Conservation (phyloP, 2,888 invertebrate species). For the Uropetala carovei region DNA sequence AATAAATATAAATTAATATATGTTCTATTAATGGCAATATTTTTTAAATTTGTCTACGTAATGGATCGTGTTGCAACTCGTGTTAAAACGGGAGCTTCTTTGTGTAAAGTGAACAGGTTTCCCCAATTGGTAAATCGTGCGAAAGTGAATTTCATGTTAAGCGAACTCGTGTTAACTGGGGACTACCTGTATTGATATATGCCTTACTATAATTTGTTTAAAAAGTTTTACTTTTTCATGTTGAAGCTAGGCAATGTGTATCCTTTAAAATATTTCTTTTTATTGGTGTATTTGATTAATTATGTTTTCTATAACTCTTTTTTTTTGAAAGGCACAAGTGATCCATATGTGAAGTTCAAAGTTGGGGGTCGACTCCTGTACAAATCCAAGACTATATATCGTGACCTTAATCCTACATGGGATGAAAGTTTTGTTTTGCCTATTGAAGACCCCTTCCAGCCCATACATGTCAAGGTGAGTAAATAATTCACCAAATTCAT, state of each 20-base stretch:
- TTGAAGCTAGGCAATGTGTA: background rate
- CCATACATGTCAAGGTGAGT: conserved; percentile 89
- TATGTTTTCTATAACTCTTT: background rate
- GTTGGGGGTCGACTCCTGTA: conserved; percentile 89
- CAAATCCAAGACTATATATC: conserved; percentile 95
- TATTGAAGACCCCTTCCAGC: conserved; percentile 92
- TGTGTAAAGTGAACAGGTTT: no score
- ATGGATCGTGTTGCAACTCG: no score
- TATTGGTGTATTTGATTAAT: background rate
- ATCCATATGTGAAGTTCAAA: conserved; percentile 98
- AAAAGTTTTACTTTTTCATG: background rate
- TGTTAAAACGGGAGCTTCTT: no score
- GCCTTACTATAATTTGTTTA: background rate
- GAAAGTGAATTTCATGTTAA: no score
- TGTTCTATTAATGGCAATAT: no score
- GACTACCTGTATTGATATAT: no score
- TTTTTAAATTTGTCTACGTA: no score
- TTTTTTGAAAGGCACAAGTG: conserved; percentile 89
- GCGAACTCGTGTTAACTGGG: no score
- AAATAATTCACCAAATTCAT: background rate
- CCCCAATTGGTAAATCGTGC: no score
- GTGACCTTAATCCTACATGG: conserved; percentile 98
- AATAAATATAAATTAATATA: no score
- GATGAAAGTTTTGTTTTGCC: conserved; percentile 96
- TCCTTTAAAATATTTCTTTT: background rate